A percentile compares a stretch with the other conserved stretches of the same genome.
phyloP scores from a whole-genome alignment of 1,140 invertebrate species.

The Oscheius sp. region DNA sequence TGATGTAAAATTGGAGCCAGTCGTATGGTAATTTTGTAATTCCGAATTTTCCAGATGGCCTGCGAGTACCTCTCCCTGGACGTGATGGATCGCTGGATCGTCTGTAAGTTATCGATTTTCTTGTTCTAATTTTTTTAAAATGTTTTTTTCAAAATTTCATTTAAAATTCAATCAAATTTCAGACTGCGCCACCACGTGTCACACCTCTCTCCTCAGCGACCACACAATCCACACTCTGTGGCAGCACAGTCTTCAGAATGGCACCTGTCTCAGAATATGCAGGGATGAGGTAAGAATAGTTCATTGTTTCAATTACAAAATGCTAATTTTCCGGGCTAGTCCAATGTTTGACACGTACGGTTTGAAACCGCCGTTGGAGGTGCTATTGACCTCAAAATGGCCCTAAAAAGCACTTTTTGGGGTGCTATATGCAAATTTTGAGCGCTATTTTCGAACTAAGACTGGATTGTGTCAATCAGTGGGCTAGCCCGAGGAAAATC shows the following conservation, averaged over 20 bases:
- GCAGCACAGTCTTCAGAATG: slow-evolving; percentile 82
- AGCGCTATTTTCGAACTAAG: no score
- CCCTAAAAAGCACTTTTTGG: no score
- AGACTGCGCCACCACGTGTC: slow-evolving; percentile 85
- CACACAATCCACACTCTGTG: slow-evolving; percentile 79
- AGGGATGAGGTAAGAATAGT: slow-evolving; percentile 80
- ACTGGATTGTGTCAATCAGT: no score
- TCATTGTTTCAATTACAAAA: background rate
- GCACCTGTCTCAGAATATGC: slow-evolving; percentile 89
- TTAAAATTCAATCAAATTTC: slow-evolving; percentile 53
- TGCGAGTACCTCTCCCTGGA: slow-evolving; percentile 95
- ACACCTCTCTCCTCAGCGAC: slow-evolving; percentile 73
- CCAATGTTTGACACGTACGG: no score
- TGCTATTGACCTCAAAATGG: no score
- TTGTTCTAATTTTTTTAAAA: slow-evolving; percentile 16
- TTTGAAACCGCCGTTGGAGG: no score
- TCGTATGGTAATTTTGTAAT: background rate
- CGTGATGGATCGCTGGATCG: slow-evolving; percentile 91
- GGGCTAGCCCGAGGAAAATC: background rate
- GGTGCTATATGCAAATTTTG: no score
- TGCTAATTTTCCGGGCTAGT: background rate
- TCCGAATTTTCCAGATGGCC: slow-evolving; percentile 69
- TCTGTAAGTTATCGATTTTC: slow-evolving; percentile 68
- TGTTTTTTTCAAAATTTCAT: slow-evolving; percentile 1
- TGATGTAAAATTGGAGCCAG: no score